These are phyloP conservation scores for Caerostris extrusa DNA, from an alignment of 1,140 invertebrate species.

Conservation along the genomic window DNA sequence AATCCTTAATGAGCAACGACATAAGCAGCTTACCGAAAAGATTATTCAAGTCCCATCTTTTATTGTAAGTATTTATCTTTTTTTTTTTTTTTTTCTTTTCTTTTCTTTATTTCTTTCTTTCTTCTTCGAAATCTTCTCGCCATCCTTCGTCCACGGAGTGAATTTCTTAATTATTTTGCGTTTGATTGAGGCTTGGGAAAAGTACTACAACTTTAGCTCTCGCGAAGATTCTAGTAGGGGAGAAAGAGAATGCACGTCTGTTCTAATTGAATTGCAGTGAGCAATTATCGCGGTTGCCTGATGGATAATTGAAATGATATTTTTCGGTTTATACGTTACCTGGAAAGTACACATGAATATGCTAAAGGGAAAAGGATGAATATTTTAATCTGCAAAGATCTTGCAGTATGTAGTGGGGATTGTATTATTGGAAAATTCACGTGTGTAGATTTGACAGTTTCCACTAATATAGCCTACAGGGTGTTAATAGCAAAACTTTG, in stretches of 20 bases:
- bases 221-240: background rate
- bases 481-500: background rate
- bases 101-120: background rate
- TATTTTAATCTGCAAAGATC: constrained; percentile 29
- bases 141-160: background rate
- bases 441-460: background rate
- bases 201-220: constrained; percentile 31
- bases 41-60: constrained; percentile 36
- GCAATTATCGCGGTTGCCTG: constrained; percentile 62
- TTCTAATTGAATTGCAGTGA: constrained; percentile 65
- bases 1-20: constrained; percentile 17
- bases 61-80: constrained; percentile 18
- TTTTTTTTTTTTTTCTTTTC: background rate
- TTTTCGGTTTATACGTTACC: constrained; percentile 19
- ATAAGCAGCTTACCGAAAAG: constrained; percentile 48
- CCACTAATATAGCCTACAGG: background rate
- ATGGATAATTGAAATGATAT: constrained; percentile 63
- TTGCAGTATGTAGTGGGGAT: background rate
- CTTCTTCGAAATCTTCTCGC: background rate
- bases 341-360: too few species aligned
- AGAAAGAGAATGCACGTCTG: background rate
- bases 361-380: background rate
- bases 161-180: constrained; percentile 66
- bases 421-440: background rate
- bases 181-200: constrained; percentile 45